Evolutionary conservation across 2,888 invertebrate genomes (phyloP).

Genomic region (Mythimna pallens): DNA sequence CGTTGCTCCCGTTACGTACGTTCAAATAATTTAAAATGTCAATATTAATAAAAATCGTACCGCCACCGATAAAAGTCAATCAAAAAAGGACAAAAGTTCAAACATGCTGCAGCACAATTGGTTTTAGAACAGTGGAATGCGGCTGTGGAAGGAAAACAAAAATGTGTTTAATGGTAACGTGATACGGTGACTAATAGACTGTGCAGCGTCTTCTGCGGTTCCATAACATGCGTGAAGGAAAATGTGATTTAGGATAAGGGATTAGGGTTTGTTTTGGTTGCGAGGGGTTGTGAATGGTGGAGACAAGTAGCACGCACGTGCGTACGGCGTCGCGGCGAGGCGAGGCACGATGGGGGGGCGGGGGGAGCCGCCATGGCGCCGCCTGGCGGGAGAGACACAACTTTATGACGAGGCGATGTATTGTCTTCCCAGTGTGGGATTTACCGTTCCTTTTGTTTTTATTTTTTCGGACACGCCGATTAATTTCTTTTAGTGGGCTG

Average conservation of each 20-base stretch:
- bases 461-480: constrained; percentile 84
- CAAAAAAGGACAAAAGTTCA: constrained; percentile 88
- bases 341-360: constrained; percentile 51
- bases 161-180: constrained; percentile 83
- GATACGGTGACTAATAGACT: constrained; percentile 85
- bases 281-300: constrained; percentile 71
- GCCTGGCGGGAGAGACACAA: constrained; percentile 87
- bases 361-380: constrained; percentile 81
- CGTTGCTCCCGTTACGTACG: constrained; percentile 50
- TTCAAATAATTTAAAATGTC: constrained; percentile 67
- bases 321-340: constrained; percentile 74
- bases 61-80: constrained; percentile 84
- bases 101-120: constrained; percentile 85
- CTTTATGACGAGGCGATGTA: constrained; percentile 87
- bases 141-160: constrained; percentile 76
- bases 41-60: constrained; percentile 80
- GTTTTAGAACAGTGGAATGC: constrained; percentile 80
- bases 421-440: constrained; percentile 88
- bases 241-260: constrained; percentile 73
- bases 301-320: constrained; percentile 87
- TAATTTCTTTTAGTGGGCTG: constrained; percentile 83
- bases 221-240: constrained; percentile 58
- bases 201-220: constrained; percentile 72
- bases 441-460: constrained; percentile 86
- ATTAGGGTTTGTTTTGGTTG: constrained; percentile 79